phyloP scores from a whole-genome alignment of 2,797 vertebrate genomes.

The Etheostoma nigrum region DNA sequence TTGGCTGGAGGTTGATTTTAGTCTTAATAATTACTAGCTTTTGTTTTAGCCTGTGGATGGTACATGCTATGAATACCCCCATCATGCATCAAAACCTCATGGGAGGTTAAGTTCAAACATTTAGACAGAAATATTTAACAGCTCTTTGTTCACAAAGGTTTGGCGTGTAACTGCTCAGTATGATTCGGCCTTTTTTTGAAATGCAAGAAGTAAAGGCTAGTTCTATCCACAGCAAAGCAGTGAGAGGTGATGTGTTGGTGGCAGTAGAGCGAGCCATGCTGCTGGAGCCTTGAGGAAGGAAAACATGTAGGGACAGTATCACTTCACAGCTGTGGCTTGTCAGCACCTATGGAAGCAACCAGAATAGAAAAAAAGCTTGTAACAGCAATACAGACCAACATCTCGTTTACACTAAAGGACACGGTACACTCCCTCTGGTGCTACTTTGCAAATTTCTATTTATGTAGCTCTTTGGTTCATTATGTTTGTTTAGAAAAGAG shows the following conservation, averaged over 20 bases:
- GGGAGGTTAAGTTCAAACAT: constrained; percentile 3
- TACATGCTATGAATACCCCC: constrained; percentile 15
- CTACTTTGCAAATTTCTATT: constrained; percentile 1
- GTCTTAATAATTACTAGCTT: constrained; percentile 31
- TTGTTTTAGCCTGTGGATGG: background rate
- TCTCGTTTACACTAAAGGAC: constrained; percentile 16
- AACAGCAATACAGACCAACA: constrained; percentile 23
- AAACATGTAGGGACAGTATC: constrained; percentile 48
- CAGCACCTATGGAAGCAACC: constrained; percentile 64
- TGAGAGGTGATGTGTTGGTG: constrained; percentile 36
- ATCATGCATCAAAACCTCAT: constrained; percentile 20
- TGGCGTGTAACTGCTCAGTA: background rate
- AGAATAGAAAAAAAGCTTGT: constrained; percentile 53
- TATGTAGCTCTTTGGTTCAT: constrained; percentile 8
- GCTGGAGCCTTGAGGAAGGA: constrained; percentile 17
- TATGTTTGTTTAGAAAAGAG: background rate
- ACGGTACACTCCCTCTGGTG: constrained; percentile 2
- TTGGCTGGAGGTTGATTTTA: constrained; percentile 30
- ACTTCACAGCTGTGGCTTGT: constrained; percentile 65
- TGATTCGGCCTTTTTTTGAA: background rate
- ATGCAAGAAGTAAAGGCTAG: constrained; percentile 1
- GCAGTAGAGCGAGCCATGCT: constrained; percentile 10
- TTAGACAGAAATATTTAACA: constrained; percentile 10
- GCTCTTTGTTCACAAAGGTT: background rate
- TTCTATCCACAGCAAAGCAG: constrained; percentile 7